Evolutionary conservation across 1,140 invertebrate species (phyloP), one percentile per base, ranked within the genome.

Genomic region (Caenorhabditis brenneri): DNA sequence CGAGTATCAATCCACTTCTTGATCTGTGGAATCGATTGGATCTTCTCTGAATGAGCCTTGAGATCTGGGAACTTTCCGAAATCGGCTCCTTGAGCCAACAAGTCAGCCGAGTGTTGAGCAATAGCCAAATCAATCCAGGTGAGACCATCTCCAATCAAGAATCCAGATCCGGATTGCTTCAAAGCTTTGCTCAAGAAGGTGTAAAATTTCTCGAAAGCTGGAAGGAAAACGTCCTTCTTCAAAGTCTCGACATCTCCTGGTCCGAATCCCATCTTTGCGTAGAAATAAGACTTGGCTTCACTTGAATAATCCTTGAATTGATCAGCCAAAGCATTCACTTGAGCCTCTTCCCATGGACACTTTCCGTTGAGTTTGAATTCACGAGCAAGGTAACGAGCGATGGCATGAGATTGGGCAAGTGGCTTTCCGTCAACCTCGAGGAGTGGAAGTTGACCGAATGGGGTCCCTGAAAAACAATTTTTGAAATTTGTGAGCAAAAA

Each of bases 391-490:
- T 88, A 91, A 48, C 89, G 85, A 22, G 80, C 36, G 82, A 91
- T 91, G 33, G 89, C 86, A 39, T 60, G 46, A 24, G 80, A 84
- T 65, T 91, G 90, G 22, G 80, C 78, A 36, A 91, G 82, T 24
- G 81, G 53, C 46, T 87, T 87, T 48, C 91, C 91, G 58, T 91
- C 88, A 48, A 91, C 87, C 74, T 91, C 90, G 16, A 91, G 87
- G 16, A 91, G 85, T 12, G 91, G 90, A 53, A 91, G 80, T 80
- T 90, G 88, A 19, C 85, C 86, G 53, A 88, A 89, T 36, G 84
- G 86, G n/a, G 83, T 88, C 79, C 24, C 88, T 89, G 53, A 58
- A 84, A 53, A 39, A 42, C 16, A 79, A n/a, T 15, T 74, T 48
- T n/a, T 31, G 69, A 33, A 53, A 80, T 29, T 58, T 58, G 22